Percentiles rank a stretch among this genome's conserved stretches.
Evolutionary conservation across 2,113 vertebrate species (phyloP).

Genomic region (Helogale parvula): DNA sequence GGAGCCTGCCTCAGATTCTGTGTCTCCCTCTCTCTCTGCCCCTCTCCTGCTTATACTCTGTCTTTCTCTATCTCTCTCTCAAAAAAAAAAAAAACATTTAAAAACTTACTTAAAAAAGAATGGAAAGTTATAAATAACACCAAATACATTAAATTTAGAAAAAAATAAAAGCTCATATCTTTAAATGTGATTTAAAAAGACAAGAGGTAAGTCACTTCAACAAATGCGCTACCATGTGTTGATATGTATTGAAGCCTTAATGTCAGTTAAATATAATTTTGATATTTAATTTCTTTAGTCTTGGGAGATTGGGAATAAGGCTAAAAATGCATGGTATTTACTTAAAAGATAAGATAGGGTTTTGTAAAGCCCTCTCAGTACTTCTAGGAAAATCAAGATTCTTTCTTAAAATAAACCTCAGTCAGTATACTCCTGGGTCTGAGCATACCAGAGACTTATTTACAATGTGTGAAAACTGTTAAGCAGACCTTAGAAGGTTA

Average conservation of each 20-base stretch:
- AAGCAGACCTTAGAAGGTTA: conserved; percentile 52
- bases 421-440: conserved; percentile 43
- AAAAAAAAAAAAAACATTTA: no score
- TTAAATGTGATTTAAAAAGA: conserved; percentile 9
- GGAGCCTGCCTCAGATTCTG: no score
- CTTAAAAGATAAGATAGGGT: conserved; percentile 65
- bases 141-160: background rate
- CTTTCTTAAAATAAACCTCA: conserved; percentile 61
- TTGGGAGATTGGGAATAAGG: conserved; percentile 45
- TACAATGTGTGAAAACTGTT: conserved; percentile 53
- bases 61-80: no score
- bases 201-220: background rate
- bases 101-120: no score
- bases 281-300: conserved; percentile 66
- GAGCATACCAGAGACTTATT: conserved; percentile 51
- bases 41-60: no score
- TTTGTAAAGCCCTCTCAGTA: conserved; percentile 59
- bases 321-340: conserved; percentile 70
- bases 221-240: background rate
- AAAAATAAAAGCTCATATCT: background rate
- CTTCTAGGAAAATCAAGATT: conserved; percentile 73
- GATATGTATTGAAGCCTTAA: conserved; percentile 34
- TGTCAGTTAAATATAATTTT: conserved; percentile 62
- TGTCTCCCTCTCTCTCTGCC: no score
- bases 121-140: background rate